Base-by-base conservation (phyloP, 2,888 invertebrate species). In the Cryptus armator region DNA sequence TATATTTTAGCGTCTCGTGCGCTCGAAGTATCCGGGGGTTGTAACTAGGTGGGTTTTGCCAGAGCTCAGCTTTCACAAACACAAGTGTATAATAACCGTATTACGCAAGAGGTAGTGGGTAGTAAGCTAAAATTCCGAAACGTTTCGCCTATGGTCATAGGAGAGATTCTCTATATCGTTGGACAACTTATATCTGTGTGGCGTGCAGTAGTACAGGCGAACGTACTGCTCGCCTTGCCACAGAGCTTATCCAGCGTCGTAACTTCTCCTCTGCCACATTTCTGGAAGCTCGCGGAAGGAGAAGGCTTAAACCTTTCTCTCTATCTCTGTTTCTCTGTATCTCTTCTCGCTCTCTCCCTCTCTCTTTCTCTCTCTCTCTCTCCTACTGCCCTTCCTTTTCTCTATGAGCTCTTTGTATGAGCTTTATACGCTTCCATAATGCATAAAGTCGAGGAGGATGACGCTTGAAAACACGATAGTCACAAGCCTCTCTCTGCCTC, bases 191-290 rank as follows among this genome's bases (percentile, higher is more conserved):
- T 62, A 62, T 74, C 48, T 83, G 74, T 79, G 70, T 56, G 70
- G 66, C 79, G 37, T 32, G 48, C 85, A 85, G 79, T 85, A 51
- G 79, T 82, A 77, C 53, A 72, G 71, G 53, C 82, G 72, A 79
- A 72, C 72, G 85, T 64, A 72, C 71, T 16, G 76, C 10, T 24
- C 79, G 79, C 76, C 82, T 79, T 76, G 76, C 76, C 82, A 76
- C 76, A 67, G 80, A 80, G 85, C 85, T 85, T 85, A 85, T 85
- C 85, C 79, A 80, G 16, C 76, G 66, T 82, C 85, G 82, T 85
- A 85, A 85, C 82, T 85, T 85, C 82, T 82, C 82, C 82, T 79
- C 85, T 72, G 81, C 81, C 79, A 82, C 85, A 82, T 82, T 85
- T 82, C 85, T 80, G 76, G 53, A 80, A 85, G 82, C 85, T 76